phyloP scores from a whole-genome alignment of 1,140 invertebrate genomes.

The Battus philenor region DNA sequence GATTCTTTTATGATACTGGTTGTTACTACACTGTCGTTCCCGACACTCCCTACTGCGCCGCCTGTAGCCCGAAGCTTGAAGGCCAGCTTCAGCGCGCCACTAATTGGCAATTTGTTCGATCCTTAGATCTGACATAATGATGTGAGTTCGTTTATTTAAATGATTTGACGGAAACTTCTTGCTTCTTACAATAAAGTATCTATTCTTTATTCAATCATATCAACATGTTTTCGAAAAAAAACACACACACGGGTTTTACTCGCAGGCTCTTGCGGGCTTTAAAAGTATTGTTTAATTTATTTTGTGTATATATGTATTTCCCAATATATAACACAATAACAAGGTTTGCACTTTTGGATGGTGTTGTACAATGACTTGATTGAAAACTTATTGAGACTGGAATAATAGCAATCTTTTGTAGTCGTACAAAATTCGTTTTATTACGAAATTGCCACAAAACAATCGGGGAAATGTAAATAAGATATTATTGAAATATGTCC shows the following conservation, averaged over 20 bases:
- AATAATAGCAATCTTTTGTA: too few species aligned
- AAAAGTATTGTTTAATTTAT: constrained; percentile 25
- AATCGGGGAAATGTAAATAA: too few species aligned
- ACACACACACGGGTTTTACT: constrained; percentile 32
- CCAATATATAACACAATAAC: too few species aligned
- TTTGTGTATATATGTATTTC: constrained; percentile 18
- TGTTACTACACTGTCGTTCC: constrained; percentile 8
- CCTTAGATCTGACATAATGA: constrained; percentile 74
- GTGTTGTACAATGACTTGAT: too few species aligned
- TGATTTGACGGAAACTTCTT: constrained; percentile 70
- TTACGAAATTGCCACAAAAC: too few species aligned
- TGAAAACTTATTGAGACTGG: too few species aligned
- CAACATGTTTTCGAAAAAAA: constrained; percentile 31
- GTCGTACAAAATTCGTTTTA: too few species aligned
- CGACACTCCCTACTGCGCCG: constrained; percentile 22
- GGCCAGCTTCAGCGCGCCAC: constrained; percentile 43
- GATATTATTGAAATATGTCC: too few species aligned
- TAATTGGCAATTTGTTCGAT: constrained; percentile 75
- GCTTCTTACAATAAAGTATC: constrained; percentile 31
- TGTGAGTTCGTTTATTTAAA: constrained; percentile 75
- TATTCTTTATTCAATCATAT: constrained; percentile 17
- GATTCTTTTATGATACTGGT: not conserved
- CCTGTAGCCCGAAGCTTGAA: constrained; percentile 32
- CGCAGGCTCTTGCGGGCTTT: constrained; percentile 20
- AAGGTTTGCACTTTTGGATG: too few species aligned